Evolutionary conservation across 2,888 invertebrate genomes (phyloP), one percentile per base, ranked within the genome.

Genomic region (Mythimna vitellina): DNA sequence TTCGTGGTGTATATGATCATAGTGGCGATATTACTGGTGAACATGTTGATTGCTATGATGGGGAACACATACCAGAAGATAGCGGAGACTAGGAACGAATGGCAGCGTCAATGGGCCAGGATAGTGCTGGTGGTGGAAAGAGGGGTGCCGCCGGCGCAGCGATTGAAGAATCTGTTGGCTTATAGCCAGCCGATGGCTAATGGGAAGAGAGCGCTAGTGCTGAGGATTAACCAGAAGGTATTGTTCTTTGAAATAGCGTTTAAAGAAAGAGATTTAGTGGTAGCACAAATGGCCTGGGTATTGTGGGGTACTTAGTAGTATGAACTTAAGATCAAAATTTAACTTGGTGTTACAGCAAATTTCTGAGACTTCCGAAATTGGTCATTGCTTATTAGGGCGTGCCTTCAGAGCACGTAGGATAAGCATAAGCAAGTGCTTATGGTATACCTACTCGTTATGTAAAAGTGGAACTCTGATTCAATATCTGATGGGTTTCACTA

Each of bases 11-110:
- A 99, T 95, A 99, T 99, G 99, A 98, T 98, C 71, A 98, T 99
- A 91, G 99, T 99, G 29, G 99, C 99, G 0, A 98, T 99, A 75
- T 96, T 99, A 49, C 96, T 99, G 73, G 99, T 99, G 65, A 99
- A 99, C 96, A 99, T 99, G 99, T 96, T 99, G 93, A 99, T 99
- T 89, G 99, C 99, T 80, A 99, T 99, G 99, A 99, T 99, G 99
- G 99, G 99, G 0, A 99, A 99, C 93, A 99, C 99, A 5, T 99
- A 99, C 92, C 99, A 99, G 93, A 99, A 99, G 95, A 99, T 99
- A 86, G 99, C 99, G 0, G 99, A 99, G 94, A 99, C 99, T 0
- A 97, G 99, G 84, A 99, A 99, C 92, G 99, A 99, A 93, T 99
- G 99, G 99, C 99, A 99, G 93, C 96, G 99, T 89, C 97, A 99